phyloP scores from a whole-genome alignment of 2,797 vertebrate species.

The Myoxocephalus aenaeus region DNA sequence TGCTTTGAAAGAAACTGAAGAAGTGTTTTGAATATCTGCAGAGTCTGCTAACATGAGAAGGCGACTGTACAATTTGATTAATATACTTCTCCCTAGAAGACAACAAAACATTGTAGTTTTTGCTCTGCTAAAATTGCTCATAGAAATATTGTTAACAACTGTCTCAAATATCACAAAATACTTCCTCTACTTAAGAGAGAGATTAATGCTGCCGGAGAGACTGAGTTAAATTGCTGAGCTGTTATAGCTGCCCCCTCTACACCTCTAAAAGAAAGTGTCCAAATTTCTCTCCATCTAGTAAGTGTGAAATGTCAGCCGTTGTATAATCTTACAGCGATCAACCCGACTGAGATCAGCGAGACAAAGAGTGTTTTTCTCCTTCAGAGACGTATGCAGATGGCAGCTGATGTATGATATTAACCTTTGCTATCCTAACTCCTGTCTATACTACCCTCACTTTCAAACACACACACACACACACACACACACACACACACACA shows the following conservation, averaged over 20 bases:
- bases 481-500: slow-evolving; percentile 27
- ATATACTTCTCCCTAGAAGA: background rate
- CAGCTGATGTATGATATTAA: slow-evolving; percentile 79
- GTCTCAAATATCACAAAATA: slow-evolving; percentile 17
- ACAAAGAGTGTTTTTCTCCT: slow-evolving; percentile 64
- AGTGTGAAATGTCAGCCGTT: slow-evolving; percentile 67
- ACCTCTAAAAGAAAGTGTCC: slow-evolving; percentile 51
- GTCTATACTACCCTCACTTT: slow-evolving; percentile 39
- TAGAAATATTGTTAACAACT: slow-evolving; percentile 15
- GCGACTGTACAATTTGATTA: slow-evolving; percentile 24
- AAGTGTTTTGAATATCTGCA: slow-evolving; percentile 28
- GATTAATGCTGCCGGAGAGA: slow-evolving; percentile 21
- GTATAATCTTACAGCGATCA: slow-evolving; percentile 68
- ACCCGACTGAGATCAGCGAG: slow-evolving; percentile 41
- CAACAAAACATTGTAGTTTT: slow-evolving; percentile 13
- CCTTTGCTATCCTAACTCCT: slow-evolving; percentile 76
- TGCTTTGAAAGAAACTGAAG: slow-evolving; percentile 33
- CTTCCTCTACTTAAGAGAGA: slow-evolving; percentile 8
- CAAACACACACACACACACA: slow-evolving; percentile 4
- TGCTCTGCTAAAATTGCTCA: background rate
- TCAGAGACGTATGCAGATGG: slow-evolving; percentile 66
- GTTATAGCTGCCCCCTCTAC: slow-evolving; percentile 38
- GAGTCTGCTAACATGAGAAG: slow-evolving; percentile 16
- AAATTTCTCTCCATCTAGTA: slow-evolving; percentile 45
- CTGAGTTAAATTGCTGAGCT: slow-evolving; percentile 40